Evolutionary conservation across 2,113 vertebrate genomes (phyloP), one percentile per base, ranked within the genome.

Genomic region (Oryzias curvinotus): DNA sequence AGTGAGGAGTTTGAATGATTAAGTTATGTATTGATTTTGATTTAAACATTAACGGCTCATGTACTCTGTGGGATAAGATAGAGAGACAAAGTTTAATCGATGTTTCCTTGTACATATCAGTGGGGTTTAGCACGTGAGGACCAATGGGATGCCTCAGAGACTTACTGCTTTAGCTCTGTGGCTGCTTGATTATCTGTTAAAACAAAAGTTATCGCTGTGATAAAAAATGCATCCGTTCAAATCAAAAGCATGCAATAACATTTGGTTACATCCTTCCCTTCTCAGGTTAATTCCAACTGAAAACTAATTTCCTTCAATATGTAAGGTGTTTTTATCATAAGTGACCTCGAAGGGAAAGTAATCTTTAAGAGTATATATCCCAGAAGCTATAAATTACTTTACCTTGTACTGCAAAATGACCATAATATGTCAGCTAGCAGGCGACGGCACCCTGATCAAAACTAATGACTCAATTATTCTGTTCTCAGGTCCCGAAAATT

Each of bases 1-100:
- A 86, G 82, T 81, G 80, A 78, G 1, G 65, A 68, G 77, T 76
- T 79, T 85, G 78, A 87, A 84, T 84, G 88, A 88, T 88, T 86
- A 83, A 81, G 83, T 84, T 75, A 68, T 80, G 72, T 77, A 88
- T 86, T 62, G 82, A 87, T 87, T 86, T 82, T 67, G 79, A 86
- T 86, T 88, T 83, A 85, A 79, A 81, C 68, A 73, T 82, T 52
- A 86, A 53, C 52, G 44, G 50, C 60, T 66, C 52, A 17, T 75
- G 77, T 57, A 53, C 78, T 61, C 19, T 1, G 42, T 4, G 14
- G 72, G 70, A 81, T 73, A 68, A 63, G 73, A 59, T 12, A 65
- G 45, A 72, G 60, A 67, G 75, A 63, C 62, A 1, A 25, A 66
- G 62, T 60, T 56, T 51, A 74, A 87, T 82, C 69, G 42, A 81